These are phyloP conservation scores for Lithophane socia DNA, from an alignment of 2,888 invertebrate genomes.

Conservation along the genomic window DNA sequence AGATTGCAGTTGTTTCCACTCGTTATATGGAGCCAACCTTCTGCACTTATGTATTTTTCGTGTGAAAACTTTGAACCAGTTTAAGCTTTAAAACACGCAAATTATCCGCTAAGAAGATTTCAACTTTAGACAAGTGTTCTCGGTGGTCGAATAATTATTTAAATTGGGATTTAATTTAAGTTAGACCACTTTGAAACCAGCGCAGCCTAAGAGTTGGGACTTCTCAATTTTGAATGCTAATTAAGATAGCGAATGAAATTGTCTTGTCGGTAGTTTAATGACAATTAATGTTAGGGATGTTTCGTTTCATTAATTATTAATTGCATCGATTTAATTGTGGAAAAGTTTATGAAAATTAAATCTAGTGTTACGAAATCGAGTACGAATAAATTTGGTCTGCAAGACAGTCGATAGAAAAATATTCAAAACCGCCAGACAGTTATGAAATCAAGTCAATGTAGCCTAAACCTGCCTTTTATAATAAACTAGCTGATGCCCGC, in stretches of 20 bases:
- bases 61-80: slow-evolving; percentile 19
- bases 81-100: slow-evolving; percentile 45
- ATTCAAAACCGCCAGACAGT: too few relatives aligned
- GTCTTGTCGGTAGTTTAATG: slow-evolving; percentile 1
- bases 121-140: slow-evolving; percentile 48
- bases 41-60: background rate
- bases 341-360: background rate
- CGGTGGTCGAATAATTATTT: slow-evolving; percentile 55
- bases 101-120: slow-evolving; percentile 46
- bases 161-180: slow-evolving; percentile 60
- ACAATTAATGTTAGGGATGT: background rate
- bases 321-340: background rate
- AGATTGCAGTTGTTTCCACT: background rate
- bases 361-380: too few relatives aligned
- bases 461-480: too few relatives aligned
- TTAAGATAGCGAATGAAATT: slow-evolving; percentile 49
- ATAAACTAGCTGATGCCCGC: too few relatives aligned
- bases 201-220: slow-evolving; percentile 16
- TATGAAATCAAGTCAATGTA: too few relatives aligned
- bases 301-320: background rate
- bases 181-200: slow-evolving; percentile 46
- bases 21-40: background rate
- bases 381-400: too few relatives aligned
- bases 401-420: too few relatives aligned
- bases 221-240: slow-evolving; percentile 54